Evolutionary conservation across 2,113 vertebrate genomes (phyloP), one percentile per base, ranked within the genome.

Genomic region (Anser brachyrhynchus): DNA sequence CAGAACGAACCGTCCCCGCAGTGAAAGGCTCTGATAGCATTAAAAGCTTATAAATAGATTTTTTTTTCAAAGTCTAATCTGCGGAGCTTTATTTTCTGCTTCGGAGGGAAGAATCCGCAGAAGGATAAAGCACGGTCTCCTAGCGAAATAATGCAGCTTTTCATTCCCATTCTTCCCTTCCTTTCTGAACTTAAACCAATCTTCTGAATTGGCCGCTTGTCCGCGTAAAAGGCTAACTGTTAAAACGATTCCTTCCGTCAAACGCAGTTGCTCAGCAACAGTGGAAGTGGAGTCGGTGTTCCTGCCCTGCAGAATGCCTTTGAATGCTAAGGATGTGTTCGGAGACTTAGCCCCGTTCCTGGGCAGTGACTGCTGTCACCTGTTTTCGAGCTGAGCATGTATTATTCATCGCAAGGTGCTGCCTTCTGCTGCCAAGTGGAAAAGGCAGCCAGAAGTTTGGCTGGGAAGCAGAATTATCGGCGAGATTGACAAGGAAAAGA

Each of bases 201-300:
- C 55, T 77, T 80, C 78, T 95, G 69, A 95, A 95, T 87, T 69
- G 93, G 12, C 61, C 54, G 1, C 57, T 96, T 95, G 96, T 96
- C 82, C 90, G 67, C 59, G 22, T 55, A 16, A 89, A 95, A 77
- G 82, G 70, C 74, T 41, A 21, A 43, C 54, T 89, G 54, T 77
- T 83, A 7, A 73, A 77, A 57, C 20, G 43, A 79, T 58, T 92
- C 92, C 75, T 59, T 39, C 95, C 64, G 13, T 89, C 75, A 26
- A 9, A 18, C 65, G 54, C 64, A 7, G 88, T 89, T 92, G 93
- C 95, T 80, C 59, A 66, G 96, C 92, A 95, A 91, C 93, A 54
- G 65, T 90, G 90, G 90, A 71, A 96, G 86, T 39, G 54, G 51
- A 55, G 26, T 55, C 37, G 25, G 52, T 14, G 76, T 62, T 85